phyloP scores from a whole-genome alignment of 2,113 vertebrate genomes.

The Danionella cerebrum region DNA sequence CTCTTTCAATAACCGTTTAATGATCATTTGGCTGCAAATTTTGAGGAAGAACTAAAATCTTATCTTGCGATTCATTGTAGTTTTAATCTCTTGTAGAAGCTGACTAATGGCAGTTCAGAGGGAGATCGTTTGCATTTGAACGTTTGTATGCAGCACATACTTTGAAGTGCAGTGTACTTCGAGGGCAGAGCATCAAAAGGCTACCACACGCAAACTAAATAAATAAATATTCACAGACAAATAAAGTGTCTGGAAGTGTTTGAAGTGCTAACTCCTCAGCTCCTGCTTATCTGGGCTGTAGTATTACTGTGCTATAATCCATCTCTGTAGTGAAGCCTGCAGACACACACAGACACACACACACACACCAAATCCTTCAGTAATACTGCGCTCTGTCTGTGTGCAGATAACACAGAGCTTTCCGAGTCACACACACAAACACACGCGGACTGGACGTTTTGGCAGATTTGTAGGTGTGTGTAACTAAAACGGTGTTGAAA shows the following conservation, averaged over 20 bases:
- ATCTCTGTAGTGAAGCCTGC: slow-evolving; percentile 33
- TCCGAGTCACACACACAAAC: slow-evolving; percentile 6
- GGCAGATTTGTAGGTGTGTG: background rate
- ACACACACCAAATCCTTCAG: slow-evolving; percentile 29
- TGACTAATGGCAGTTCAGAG: background rate
- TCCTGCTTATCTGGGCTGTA: slow-evolving; percentile 35
- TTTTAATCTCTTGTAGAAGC: no score
- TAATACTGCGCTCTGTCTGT: slow-evolving; percentile 34
- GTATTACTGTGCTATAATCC: slow-evolving; percentile 44
- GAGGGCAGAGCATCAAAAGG: slow-evolving; percentile 13
- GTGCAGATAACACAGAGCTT: slow-evolving; percentile 35
- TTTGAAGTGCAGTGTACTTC: slow-evolving; percentile 9
- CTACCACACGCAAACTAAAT: background rate
- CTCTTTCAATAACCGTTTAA: no score
- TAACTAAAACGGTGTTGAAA: background rate
- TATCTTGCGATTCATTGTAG: no score
- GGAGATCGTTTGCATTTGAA: background rate
- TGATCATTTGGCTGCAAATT: no score
- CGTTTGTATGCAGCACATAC: background rate
- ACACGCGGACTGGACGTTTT: background rate
- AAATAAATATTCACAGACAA: slow-evolving; percentile 30
- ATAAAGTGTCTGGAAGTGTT: slow-evolving; percentile 38
- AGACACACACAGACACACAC: slow-evolving; percentile 22
- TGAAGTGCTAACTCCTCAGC: slow-evolving; percentile 38
- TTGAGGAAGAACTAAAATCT: no score